Evolutionary conservation across 2,888 invertebrate genomes (phyloP), one percentile per base, ranked within the genome.

Genomic region (Iphiclides podalirius): DNA sequence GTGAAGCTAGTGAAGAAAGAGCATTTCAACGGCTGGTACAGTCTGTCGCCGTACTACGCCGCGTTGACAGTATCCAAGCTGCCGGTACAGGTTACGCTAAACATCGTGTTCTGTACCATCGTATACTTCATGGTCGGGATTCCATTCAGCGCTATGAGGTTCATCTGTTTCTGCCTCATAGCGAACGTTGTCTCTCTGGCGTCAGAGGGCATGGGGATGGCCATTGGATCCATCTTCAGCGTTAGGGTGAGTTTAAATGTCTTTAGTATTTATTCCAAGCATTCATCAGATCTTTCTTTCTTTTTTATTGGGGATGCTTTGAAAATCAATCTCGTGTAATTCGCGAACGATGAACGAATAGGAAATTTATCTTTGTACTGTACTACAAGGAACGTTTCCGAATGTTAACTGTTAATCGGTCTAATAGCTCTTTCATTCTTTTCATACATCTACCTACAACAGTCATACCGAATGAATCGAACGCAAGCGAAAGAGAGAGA

Each of bases 161-260:
- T 94, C 67, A 69, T 90, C 6, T 84, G 93, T 47, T 95, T 94
- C 72, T 90, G 92, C 23, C 65, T 92, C 0, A 89, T 94, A 16
- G 92, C 93, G 0, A 90, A 93, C 42, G 82, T 93, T 46, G 92
- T 94, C 6, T 93, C 94, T 0, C 79, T 96, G 33, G 93, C 93
- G 0, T 92, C 95, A 12, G 96, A 96, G 70, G 94, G 94, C 23
- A 89, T 95, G 70, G 96, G 95, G 0, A 69, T 95, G 52, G 91
- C 94, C 0, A 94, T 96, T 60, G 95, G 95, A 43, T 91, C 93
- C 1, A 78, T 92, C 7, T 93, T 93, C 58, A 92, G 86, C 66
- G 89, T 93, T 47, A 90, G 91, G 59, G 93, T 93, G 67, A 88
- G 90, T 81, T 51, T 3, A 20, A 20, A 20, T n/a, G n/a, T n/a